A percentile compares a stretch with the other conserved stretches of the same genome.
Conservation (phyloP, 2,113 vertebrate genomes). For the Lycaon pictus region DNA sequence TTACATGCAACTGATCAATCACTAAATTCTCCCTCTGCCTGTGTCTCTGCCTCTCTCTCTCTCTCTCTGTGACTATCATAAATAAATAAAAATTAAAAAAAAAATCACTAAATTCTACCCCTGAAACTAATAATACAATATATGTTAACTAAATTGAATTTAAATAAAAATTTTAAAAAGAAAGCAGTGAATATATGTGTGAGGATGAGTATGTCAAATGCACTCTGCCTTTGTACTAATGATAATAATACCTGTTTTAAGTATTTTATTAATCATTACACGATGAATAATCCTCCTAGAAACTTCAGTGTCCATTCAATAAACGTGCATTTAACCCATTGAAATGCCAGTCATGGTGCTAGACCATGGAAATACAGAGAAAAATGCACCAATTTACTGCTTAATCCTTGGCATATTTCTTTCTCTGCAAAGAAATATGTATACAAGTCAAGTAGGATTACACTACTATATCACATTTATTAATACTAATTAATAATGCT, state of each 20-base stretch:
- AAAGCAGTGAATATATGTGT: background rate
- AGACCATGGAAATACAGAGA: background rate
- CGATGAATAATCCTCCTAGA: background rate
- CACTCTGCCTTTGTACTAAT: background rate
- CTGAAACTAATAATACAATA: background rate
- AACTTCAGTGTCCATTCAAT: background rate
- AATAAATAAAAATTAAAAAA: no score
- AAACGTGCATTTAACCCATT: background rate
- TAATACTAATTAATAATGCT: background rate
- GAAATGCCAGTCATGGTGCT: background rate
- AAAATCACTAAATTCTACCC: background rate
- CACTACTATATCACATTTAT: background rate
- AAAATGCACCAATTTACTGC: background rate
- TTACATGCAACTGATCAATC: background rate
- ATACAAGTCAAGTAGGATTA: background rate
- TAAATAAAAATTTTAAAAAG: background rate
- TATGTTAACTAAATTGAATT: background rate
- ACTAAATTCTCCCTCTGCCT: no score
- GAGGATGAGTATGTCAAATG: background rate
- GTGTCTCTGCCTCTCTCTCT: no score
- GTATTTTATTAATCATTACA: background rate
- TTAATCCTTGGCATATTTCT: conserved; percentile 7
- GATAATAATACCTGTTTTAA: background rate
- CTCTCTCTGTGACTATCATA: no score
- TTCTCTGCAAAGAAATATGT: conserved; percentile 2